Percentiles rank a stretch among this genome's conserved stretches.
These are phyloP conservation scores for Butorides virescens DNA, from an alignment of 2,113 vertebrate genomes.

Conservation along the genomic window DNA sequence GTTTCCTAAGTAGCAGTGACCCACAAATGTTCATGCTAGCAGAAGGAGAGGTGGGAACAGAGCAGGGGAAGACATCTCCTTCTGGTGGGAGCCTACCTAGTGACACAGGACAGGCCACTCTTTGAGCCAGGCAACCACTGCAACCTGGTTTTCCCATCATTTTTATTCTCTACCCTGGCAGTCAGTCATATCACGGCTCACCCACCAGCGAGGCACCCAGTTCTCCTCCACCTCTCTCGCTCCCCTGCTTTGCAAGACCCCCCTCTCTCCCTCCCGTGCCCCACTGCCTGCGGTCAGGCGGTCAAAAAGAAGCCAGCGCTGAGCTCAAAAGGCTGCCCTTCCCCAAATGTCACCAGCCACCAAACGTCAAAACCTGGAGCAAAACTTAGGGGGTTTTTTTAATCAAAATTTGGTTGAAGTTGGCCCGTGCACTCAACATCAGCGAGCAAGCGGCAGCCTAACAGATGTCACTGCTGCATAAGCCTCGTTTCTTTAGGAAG, in stretches of 20 bases:
- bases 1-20: not conserved
- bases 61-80: not conserved
- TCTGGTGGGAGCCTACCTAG: not conserved
- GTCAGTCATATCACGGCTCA: not conserved
- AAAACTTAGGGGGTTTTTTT: not conserved
- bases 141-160: rapidly evolving
- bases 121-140: not conserved
- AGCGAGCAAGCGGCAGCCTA: not conserved
- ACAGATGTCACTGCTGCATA: not conserved
- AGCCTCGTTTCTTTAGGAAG: not conserved
- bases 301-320: not conserved
- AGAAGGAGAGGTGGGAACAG: not conserved
- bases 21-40: not conserved
- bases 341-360: not conserved
- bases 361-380: not conserved
- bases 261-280: not conserved
- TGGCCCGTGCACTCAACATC: not conserved
- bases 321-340: not conserved
- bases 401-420: not conserved
- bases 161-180: not conserved
- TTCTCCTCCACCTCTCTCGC: not conserved
- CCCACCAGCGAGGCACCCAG: not conserved
- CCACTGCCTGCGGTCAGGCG: not conserved
- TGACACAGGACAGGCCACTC: not conserved
- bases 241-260: not conserved